Conservation (phyloP, 2,797 vertebrate species). For the Spheniscus humboldti region DNA sequence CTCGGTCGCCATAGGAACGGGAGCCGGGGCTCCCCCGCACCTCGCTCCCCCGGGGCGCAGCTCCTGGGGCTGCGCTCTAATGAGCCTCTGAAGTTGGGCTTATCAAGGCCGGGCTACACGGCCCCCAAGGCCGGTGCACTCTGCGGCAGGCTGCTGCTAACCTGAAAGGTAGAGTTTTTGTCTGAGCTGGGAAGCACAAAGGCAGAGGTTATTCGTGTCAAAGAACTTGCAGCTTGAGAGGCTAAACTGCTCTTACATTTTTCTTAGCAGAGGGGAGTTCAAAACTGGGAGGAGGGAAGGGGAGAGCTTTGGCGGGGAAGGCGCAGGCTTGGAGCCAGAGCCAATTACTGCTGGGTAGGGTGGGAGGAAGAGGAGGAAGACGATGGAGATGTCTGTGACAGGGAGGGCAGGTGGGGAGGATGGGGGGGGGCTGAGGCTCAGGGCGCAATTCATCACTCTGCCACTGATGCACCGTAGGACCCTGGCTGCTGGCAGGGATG, state of each 20-base stretch:
- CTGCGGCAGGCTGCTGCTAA: neutral
- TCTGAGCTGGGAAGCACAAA: conserved; percentile 31
- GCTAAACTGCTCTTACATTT: neutral
- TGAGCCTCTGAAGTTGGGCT: conserved; percentile 37
- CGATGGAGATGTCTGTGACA: neutral
- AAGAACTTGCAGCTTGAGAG: neutral
- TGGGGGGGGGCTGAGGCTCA: neutral
- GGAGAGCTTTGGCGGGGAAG: neutral
- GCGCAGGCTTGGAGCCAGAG: neutral
- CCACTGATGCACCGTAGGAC: accelerated
- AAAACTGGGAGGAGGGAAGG: neutral
- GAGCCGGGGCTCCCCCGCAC: neutral
- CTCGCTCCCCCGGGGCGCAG: conserved; percentile 27
- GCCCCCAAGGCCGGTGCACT: neutral
- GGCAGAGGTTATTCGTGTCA: conserved; percentile 65
- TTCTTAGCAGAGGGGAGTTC: neutral
- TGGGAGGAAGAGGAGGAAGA: neutral
- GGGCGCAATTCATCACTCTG: neutral
- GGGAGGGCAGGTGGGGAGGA: neutral
- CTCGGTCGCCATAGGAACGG: conserved; percentile 70
- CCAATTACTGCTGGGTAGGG: neutral
- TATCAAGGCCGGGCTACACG: neutral
- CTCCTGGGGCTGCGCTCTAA: conserved; percentile 55
- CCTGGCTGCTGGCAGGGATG: neutral
- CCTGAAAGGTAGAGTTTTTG: neutral